Evolutionary conservation across 2,797 vertebrate genomes (phyloP), one percentile per base, ranked within the genome.

Genomic region (Todus mexicanus): DNA sequence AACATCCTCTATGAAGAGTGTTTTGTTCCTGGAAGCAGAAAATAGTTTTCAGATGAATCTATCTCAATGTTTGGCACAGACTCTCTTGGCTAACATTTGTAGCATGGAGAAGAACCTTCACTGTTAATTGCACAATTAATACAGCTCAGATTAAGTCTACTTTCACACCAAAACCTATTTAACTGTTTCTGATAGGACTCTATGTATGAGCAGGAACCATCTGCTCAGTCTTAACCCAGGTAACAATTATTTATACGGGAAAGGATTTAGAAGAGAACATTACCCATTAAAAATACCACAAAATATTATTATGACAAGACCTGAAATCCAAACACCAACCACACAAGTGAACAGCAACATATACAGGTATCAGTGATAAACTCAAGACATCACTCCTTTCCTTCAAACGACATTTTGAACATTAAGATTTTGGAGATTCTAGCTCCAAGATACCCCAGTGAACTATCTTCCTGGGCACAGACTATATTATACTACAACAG

Each of bases 11-110:
- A 15, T 20, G 15, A 9, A 51, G 56, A 40, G 6, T 35, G 54
- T 22, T 69, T 90, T 71, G 19, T 10, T 90, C 64, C 47, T 63
- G 29, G 43, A 84, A 70, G 35, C 13, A 91, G 86, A 92, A 92
- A 79, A 15, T 5, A 2, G 37, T 75, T 82, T 92, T 79, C 23
- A 68, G n/a, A 15, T 48, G 43, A 57, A 85, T 64, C 9, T 66
- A 47, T 6, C 31, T 60, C 0, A 0, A 2, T 25, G 68, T 35
- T 66, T 61, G 63, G 48, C 33, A 61, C 3, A 15, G 47, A 42
- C 15, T 66, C 82, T 37, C 40, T 27, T 57, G 11, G 12, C 63
- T 82, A 84, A 35, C 6, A 60, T 15, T 23, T 38, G 16, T 4
- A 31, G 50, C 20, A 61, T 33, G 61, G 1, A 70, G 15, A 93